A percentile compares a stretch with the other conserved stretches of the same genome.
Conservation (phyloP, 2,797 vertebrate species). For the Sebastes umbrosus region DNA sequence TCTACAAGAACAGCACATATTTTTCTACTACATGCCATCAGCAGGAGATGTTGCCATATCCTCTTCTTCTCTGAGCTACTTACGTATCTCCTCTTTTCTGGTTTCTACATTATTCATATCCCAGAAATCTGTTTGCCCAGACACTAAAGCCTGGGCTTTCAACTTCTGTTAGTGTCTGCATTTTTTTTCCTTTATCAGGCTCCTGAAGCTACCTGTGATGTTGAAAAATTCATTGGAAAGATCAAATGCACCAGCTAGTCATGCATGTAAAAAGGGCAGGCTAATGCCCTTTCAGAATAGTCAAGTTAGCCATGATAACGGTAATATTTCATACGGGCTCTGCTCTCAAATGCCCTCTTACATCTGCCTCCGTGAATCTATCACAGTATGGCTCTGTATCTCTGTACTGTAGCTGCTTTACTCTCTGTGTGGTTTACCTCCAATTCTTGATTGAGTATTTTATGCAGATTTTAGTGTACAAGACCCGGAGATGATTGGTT, state of each 20-base stretch:
- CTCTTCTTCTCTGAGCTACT: conserved; percentile 49
- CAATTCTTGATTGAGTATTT: not conserved
- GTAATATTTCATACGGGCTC: conserved; percentile 28
- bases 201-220: conserved; percentile 55
- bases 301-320: conserved; percentile 26
- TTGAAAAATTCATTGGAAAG: conserved; percentile 57
- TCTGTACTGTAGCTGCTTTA: not conserved
- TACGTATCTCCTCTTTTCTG: conserved; percentile 38
- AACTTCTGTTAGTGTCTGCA: conserved; percentile 48
- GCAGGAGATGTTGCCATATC: conserved; percentile 15
- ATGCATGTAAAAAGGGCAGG: conserved; percentile 53
- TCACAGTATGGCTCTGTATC: not conserved
- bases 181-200: conserved; percentile 28
- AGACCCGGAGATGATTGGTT: not conserved
- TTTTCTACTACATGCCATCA: not conserved
- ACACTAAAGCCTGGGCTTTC: conserved; percentile 42
- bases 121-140: conserved; percentile 44
- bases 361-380: not conserved
- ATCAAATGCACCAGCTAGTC: conserved; percentile 53
- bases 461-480: not conserved
- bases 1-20: not conserved
- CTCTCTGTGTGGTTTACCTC: not conserved
- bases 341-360: conserved; percentile 9
- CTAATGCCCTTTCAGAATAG: conserved; percentile 38
- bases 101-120: conserved; percentile 68